These are phyloP conservation scores for Tetrapedia diversipes DNA, from an alignment of 2,888 invertebrate genomes.

Conservation along the genomic window DNA sequence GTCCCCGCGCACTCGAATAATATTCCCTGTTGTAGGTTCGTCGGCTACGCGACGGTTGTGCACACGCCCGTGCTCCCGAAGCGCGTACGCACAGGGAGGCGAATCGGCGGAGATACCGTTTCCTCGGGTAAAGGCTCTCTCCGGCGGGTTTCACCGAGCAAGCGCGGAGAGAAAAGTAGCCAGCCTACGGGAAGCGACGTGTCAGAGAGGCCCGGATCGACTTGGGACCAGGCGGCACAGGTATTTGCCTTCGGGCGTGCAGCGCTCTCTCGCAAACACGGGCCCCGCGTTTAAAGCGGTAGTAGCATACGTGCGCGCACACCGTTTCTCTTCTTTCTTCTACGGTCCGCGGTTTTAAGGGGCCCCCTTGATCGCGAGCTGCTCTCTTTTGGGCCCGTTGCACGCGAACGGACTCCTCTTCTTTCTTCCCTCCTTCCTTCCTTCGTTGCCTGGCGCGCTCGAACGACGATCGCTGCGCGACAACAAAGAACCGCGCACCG, in stretches of 20 bases:
- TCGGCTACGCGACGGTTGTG: no score
- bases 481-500: not conserved
- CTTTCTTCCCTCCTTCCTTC: no score
- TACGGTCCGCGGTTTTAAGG: slow-evolving; percentile 13
- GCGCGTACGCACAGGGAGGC: not conserved
- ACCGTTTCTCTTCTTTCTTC: slow-evolving; percentile 21
- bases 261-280: slow-evolving; percentile 67
- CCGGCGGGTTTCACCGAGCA: slow-evolving; percentile 40
- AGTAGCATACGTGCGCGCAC: slow-evolving; percentile 25
- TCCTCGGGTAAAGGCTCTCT: slow-evolving; percentile 1
- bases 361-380: not conserved
- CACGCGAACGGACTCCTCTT: no score
- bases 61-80: not conserved
- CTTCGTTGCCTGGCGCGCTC: no score
- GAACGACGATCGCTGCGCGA: not conserved
- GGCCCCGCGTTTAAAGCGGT: slow-evolving; percentile 44
- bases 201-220: slow-evolving; percentile 57
- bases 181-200: slow-evolving; percentile 53
- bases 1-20: no score
- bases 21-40: no score
- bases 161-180: slow-evolving; percentile 34
- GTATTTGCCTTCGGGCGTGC: slow-evolving; percentile 73
- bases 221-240: slow-evolving; percentile 65
- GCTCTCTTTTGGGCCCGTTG: no score
- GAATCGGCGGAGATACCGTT: slow-evolving; percentile 27